Percentiles rank a stretch among this genome's conserved stretches.
Conservation (phyloP, 1,140 invertebrate genomes). For the Cyclina sinensis region DNA sequence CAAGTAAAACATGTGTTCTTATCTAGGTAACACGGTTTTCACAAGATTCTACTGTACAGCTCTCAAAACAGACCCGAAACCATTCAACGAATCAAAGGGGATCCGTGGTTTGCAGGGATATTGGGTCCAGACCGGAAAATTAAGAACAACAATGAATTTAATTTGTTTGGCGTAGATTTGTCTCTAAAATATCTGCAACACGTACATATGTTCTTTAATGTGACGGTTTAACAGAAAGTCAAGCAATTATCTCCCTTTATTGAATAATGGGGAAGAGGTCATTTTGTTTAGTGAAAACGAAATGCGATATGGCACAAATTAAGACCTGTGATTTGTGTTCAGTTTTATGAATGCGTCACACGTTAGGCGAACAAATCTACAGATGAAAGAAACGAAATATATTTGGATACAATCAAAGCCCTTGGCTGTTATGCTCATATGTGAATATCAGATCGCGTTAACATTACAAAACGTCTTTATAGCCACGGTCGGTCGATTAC, state of each 20-base stretch:
- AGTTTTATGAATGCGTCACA: neutral
- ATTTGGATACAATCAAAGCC: no score
- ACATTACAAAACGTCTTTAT: no score
- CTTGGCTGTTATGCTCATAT: no score
- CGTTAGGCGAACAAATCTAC: neutral
- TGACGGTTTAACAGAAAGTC: neutral
- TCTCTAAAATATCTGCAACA: slow-evolving; percentile 25
- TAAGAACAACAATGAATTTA: slow-evolving; percentile 64
- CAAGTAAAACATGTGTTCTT: slow-evolving; percentile 28
- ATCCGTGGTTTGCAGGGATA: slow-evolving; percentile 1
- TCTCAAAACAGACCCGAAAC: slow-evolving; percentile 34
- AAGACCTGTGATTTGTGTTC: no score
- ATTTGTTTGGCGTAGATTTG: slow-evolving; percentile 44
- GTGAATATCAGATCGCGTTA: no score
- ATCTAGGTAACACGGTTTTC: slow-evolving; percentile 7
- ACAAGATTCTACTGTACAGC: neutral
- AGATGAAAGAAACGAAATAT: neutral
- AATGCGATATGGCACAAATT: neutral
- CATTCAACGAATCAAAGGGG: slow-evolving; percentile 16
- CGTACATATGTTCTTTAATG: slow-evolving; percentile 45
- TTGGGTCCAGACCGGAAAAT: slow-evolving; percentile 60
- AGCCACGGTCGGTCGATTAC: no score
- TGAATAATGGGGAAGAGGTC: slow-evolving; percentile 3
- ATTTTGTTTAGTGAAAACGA: neutral
- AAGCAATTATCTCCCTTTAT: slow-evolving; percentile 38